Base-by-base conservation (phyloP, 2,888 invertebrate genomes). In the Tetramorium bicarinatum region DNA sequence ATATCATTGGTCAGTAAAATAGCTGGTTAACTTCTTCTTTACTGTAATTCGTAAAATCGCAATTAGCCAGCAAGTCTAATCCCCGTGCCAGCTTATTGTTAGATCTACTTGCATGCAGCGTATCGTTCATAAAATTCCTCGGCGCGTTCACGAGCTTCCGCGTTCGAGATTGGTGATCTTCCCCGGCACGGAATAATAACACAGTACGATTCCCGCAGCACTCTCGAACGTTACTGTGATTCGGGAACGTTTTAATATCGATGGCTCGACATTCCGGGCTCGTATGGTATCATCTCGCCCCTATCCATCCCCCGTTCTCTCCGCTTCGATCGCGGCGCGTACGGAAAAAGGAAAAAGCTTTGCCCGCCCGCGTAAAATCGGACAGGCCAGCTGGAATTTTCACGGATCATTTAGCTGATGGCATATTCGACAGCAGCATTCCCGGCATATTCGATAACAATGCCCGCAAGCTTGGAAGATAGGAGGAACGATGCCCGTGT, bases 391-490 rank as follows among this genome's bases (percentile, higher is more conserved):
- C 80, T 82, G 88, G 91, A 91, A 93, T 92, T 94, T 93, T 93
- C 89, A 93, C 91, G 91, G 92, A 90, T 93, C 94, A 93, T 93
- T 94, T 93, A 90, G 88, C 90, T 91, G 91, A 92, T 92, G 92
- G 92, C 91, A 91, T 92, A 92, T 92, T 92, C 93, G 92, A 87
- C 87, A 82, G 77, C 86, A 82, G 87, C 90, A 92, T 92, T 93
- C 90, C 88, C 61, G 86, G 90, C 88, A 91, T 90, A 92, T 92
- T 92, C 91, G 91, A 93, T 91, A 92, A 93, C 91, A 89, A 80
- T 87, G 82, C 86, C 81, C 66, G 81, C 85, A 64, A 85, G 69
- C 77, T 64, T 52, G 47, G 25, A 29, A 54, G 29, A 52, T 41
- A 77, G 67, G 59, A 34, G 38, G 56, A 34, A 56, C 61, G 64